Percentiles rank a stretch among this genome's conserved stretches.
These are phyloP conservation scores for Penaeus japonicus DNA, from an alignment of 1,140 invertebrate species.

Conservation along the genomic window DNA sequence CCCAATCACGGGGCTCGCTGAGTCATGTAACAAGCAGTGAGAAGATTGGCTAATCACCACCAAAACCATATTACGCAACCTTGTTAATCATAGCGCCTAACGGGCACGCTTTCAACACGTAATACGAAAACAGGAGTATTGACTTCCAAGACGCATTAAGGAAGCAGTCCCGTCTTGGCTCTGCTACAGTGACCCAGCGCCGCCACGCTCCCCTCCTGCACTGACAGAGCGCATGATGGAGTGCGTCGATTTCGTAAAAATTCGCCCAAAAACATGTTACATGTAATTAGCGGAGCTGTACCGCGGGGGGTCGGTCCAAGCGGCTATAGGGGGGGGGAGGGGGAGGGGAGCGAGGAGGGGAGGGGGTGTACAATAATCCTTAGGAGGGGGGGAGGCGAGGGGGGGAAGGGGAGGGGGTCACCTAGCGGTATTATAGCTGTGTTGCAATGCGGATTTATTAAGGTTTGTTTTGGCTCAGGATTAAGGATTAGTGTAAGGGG, in stretches of 20 bases:
- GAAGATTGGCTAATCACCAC: too few species aligned
- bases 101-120: too few species aligned
- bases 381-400: not conserved
- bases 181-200: not conserved
- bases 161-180: not conserved
- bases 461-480: not conserved
- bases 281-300: constrained; percentile 8
- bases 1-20: too few species aligned
- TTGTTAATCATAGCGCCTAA: too few species aligned
- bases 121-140: too few species aligned
- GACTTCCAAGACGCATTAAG: too few species aligned
- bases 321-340: not conserved
- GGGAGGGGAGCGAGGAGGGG: not conserved
- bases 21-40: too few species aligned
- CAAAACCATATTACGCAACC: too few species aligned
- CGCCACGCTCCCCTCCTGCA: not conserved
- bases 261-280: not conserved
- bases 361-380: not conserved
- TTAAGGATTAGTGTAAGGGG: not conserved
- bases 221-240: constrained; percentile 8
- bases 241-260: not conserved
- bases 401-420: not conserved
- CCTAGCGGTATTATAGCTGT: not conserved
- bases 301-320: not conserved
- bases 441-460: constrained; percentile 23